phyloP scores from a whole-genome alignment of 2,113 vertebrate species.

The Symphodus melops region DNA sequence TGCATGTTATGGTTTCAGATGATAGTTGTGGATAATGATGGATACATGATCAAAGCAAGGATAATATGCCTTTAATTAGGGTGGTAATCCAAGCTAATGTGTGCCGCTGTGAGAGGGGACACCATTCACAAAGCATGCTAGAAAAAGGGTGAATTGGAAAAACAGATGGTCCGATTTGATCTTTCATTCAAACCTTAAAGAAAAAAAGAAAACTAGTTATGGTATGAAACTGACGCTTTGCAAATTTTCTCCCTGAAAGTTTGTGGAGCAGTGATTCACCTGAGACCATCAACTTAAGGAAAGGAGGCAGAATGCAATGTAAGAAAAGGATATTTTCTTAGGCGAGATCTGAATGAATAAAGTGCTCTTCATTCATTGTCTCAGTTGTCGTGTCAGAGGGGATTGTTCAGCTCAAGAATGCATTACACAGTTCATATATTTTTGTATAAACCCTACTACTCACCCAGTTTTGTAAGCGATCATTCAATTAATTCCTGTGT shows the following conservation, averaged over 20 bases:
- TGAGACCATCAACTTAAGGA: conserved; percentile 59
- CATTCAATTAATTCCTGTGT: conserved; percentile 88
- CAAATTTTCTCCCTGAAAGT: conserved; percentile 65
- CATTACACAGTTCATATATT: conserved; percentile 29
- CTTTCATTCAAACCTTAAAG: neutral
- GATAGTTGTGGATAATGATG: conserved; percentile 4
- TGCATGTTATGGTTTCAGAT: neutral
- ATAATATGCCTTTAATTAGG: conserved; percentile 25
- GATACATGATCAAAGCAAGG: conserved; percentile 10
- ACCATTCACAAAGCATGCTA: conserved; percentile 79
- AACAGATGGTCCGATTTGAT: conserved; percentile 10
- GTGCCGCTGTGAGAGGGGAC: conserved; percentile 51
- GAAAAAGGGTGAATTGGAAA: conserved; percentile 24
- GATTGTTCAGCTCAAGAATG: conserved; percentile 43
- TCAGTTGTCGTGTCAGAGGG: conserved; percentile 39
- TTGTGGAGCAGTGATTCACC: conserved; percentile 45
- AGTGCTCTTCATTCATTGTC: conserved; percentile 65
- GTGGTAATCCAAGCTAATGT: conserved; percentile 46
- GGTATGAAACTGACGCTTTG: conserved; percentile 48
- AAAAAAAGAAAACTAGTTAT: neutral
- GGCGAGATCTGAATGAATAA: conserved; percentile 63
- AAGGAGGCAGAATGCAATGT: conserved; percentile 52
- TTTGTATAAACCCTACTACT: conserved; percentile 80
- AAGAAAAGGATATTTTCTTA: conserved; percentile 34
- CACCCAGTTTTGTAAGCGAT: conserved; percentile 81